Evolutionary conservation across 2,113 vertebrate species (phyloP).

Genomic region (Rhizomys pruinosus): DNA sequence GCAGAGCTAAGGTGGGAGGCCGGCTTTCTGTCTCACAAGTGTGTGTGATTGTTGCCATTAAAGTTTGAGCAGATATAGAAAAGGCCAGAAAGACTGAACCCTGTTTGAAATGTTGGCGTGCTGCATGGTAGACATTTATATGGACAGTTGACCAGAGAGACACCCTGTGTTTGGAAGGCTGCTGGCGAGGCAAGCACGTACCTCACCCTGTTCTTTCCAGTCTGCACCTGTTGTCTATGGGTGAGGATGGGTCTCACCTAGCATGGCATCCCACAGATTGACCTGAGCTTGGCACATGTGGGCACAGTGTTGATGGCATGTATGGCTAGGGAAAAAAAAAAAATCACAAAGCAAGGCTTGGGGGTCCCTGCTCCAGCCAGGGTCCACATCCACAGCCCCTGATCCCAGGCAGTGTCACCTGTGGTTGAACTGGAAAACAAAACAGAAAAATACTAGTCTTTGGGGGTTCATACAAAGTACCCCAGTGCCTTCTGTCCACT

Average conservation of each 20-base stretch:
- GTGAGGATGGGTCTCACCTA: background rate
- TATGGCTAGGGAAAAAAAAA: rapidly evolving
- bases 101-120: background rate
- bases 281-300: background rate
- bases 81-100: background rate
- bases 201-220: background rate
- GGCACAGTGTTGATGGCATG: background rate
- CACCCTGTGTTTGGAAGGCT: background rate
- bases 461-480: background rate
- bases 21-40: background rate
- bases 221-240: background rate
- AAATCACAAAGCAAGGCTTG: background rate
- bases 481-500: background rate
- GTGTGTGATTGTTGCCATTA: background rate
- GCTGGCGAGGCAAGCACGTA: background rate
- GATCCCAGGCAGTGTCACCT: background rate
- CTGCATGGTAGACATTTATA: background rate
- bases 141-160: background rate
- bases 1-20: background rate
- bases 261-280: background rate
- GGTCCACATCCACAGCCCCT: rapidly evolving
- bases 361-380: background rate
- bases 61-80: background rate
- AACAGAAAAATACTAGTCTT: background rate
- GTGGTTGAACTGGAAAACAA: background rate